Conservation (phyloP, 2,888 invertebrate species). For the Helicoverpa assulta region DNA sequence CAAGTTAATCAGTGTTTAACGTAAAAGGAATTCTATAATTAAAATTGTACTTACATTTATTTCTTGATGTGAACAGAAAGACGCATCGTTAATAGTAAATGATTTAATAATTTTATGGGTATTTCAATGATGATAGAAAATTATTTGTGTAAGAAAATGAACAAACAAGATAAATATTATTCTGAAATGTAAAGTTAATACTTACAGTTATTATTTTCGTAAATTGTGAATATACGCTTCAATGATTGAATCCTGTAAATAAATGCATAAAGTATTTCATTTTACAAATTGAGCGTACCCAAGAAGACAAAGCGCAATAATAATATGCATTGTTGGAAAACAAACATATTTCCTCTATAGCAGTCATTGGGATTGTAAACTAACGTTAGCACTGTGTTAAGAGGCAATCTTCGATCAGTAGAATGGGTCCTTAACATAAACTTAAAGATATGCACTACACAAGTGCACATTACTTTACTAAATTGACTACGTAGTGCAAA, state of each 20-base stretch:
- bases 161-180: too few species aligned
- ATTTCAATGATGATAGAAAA: too few species aligned
- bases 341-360: conserved; percentile 36
- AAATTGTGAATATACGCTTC: conserved; percentile 17
- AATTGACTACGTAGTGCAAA: conserved; percentile 59
- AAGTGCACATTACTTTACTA: conserved; percentile 59
- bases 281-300: conserved; percentile 37
- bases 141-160: too few species aligned
- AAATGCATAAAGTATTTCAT: conserved; percentile 2
- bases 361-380: conserved; percentile 64
- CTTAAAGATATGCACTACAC: conserved; percentile 52
- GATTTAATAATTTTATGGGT: too few species aligned
- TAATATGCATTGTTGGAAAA: conserved; percentile 47
- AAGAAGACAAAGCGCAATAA: conserved; percentile 41
- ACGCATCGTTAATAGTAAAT: too few species aligned
- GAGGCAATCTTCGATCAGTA: conserved; percentile 52
- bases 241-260: conserved; percentile 4
- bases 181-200: too few species aligned
- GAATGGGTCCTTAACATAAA: conserved; percentile 61
- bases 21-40: neutral
- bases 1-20: neutral
- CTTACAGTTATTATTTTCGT: neutral
- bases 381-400: conserved; percentile 63
- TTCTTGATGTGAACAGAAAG: too few species aligned
- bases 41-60: neutral